Evolutionary conservation across 1,140 invertebrate species (phyloP), one percentile per base, ranked within the genome.

Genomic region (Hydropsyche tenuis): DNA sequence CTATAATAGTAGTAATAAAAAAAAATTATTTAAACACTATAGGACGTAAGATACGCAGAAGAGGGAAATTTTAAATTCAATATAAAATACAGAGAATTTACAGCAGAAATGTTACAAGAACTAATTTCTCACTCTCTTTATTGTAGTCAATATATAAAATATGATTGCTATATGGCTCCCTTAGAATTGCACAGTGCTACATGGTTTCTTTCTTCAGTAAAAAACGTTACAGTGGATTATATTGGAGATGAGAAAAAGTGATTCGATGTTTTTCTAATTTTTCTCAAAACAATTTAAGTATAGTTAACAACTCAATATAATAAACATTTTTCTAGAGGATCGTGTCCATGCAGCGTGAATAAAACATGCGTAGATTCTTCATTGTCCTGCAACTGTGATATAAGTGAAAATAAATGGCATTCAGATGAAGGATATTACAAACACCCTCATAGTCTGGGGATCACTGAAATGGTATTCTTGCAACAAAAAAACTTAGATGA

Each of bases 91-190:
- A 86, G 95, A 72, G 93, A 96, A 78, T 96, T 98, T 80, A 91
- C 90, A 1, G 91, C 91, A 0, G 92, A 94, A 80, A 96, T 96
- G 93, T 85, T 98, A 0, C 92, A 95, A 79, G 92, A 94, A 79
- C 83, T 98, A 46, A 95, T 96, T 30, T 92, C 91, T 0, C 93
- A 94, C 80, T 97, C 95, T 0, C 86, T 95, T 43, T 92, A 93
- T 80, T 98, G 96, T 79, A 91, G 91, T 69, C 96, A 97, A 81
- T 91, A 94, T 77, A 91, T 97, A 23, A 94, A 94, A 79, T 98
- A 96, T 79, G 93, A 96, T 75, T 98, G 96, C 79, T 92, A 92
- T 78, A 93, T 93, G 83, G 93, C 94, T 7, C 94, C 93, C 14
- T 82, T 96, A 63, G 93, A 95, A 73, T 83, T 97, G 18, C 93